Percentiles rank a stretch among this genome's conserved stretches.
phyloP scores from a whole-genome alignment of 2,113 vertebrate genomes.

The Sarotherodon lohbergeri region DNA sequence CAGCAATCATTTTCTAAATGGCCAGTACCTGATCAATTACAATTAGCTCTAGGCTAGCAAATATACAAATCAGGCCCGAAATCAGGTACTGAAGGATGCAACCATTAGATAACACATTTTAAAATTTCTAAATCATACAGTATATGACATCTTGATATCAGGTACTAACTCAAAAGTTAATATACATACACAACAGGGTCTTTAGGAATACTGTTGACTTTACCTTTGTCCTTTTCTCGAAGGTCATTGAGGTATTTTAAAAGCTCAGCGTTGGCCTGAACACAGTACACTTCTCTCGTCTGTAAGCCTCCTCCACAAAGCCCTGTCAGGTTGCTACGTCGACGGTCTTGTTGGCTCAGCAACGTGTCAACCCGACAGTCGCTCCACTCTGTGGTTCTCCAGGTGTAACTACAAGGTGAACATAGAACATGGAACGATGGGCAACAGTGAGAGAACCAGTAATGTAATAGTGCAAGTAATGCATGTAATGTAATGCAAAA shows the following conservation, averaged over 20 bases:
- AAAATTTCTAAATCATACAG: neutral
- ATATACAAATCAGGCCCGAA: accelerated
- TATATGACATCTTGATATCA: neutral
- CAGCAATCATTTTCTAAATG: neutral
- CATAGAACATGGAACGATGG: neutral
- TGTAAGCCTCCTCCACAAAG: constrained; percentile 93
- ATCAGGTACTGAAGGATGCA: neutral
- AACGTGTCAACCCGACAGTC: constrained; percentile 89
- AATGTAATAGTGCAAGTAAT: neutral
- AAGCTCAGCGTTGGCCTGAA: constrained; percentile 83
- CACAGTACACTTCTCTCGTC: constrained; percentile 86
- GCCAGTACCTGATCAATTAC: neutral
- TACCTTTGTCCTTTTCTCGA: constrained; percentile 85
- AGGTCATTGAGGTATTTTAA: constrained; percentile 76
- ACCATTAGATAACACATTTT: neutral
- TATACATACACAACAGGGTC: neutral
- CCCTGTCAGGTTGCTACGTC: constrained; percentile 86
- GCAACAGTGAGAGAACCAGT: neutral
- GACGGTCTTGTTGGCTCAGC: constrained; percentile 91
- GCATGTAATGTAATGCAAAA: neutral
- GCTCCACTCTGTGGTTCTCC: constrained; percentile 91
- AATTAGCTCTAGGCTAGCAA: neutral
- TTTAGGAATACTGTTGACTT: neutral
- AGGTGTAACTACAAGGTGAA: constrained; percentile 75
- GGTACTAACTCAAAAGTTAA: neutral